Base-by-base conservation (phyloP, 2,888 invertebrate species). In the Morpho achilles region DNA sequence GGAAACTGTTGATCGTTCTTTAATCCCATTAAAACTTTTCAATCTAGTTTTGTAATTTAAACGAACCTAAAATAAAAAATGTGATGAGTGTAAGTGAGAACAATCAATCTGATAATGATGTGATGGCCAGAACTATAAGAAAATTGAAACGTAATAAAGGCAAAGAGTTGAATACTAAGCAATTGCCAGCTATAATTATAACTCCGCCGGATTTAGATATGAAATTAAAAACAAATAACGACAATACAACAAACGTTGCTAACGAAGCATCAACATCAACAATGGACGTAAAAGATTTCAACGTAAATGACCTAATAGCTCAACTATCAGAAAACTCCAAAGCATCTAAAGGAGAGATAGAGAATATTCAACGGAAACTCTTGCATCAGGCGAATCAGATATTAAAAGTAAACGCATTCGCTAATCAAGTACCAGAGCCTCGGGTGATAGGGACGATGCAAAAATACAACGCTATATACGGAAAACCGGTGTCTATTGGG, bases 121-220 rank as follows among this genome's bases (percentile, higher is more conserved):
- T 92, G 81, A 94, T 94, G 94, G 94, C 91, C 72, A 92, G 92
- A 75, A 94, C 94, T 68, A 94, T 95, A 72, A 92, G 94, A 72
- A 94, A 93, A 92, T 93, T 95, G 69, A 95, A 94, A 84, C 93
- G 94, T 76, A 92, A 92, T 74, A 93, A 93, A 86, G 67, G 63
- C 41, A 86, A 82, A 69, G 86, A 86, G 65, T 66, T 68, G 68
- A 43, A 50, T 62, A 52, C 53, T 63, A 82, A 77, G 64, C 72
- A 75, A 56, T 69, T 82, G 53, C 84, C 86, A 10, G 77, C 76
- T 8, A 86, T 87, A 66, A 74, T 87, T 41, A 80, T 87, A 16
- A 87, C 85, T 7, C 81, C 85, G 50, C 84, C 87, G 8, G 79
- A 79, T 56, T 16, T 57, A 59, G 82, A 81, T 64, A 88, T 88